Percentiles rank a stretch among this genome's conserved stretches.
Evolutionary conservation across 2,888 invertebrate genomes (phyloP).

Genomic region (Bembecia ichneumoniformis): DNA sequence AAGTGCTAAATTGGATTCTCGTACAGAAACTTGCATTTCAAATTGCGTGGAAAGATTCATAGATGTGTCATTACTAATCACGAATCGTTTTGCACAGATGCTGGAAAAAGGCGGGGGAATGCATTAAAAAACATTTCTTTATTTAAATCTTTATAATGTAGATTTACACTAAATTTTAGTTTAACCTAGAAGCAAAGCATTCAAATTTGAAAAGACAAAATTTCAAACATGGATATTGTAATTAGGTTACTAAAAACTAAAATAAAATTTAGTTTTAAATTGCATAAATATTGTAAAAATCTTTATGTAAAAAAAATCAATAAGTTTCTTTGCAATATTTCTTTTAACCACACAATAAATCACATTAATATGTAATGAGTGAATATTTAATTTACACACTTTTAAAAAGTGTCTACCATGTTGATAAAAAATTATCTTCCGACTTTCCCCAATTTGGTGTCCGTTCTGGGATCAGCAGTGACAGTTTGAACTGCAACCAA

Average conservation of each 20-base stretch:
- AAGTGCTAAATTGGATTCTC: conserved; percentile 86
- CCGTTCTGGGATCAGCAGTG: conserved; percentile 97
- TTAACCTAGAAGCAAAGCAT: too few species aligned
- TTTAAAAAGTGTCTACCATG: background rate
- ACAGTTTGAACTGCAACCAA: conserved; percentile 93
- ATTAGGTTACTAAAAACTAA: too few species aligned
- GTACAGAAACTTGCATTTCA: conserved; percentile 89
- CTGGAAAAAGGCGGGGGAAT: conserved; percentile 81
- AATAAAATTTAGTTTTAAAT: too few species aligned
- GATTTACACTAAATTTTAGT: too few species aligned
- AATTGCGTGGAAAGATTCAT: conserved; percentile 97
- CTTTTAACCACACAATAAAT: background rate
- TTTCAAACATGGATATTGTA: too few species aligned
- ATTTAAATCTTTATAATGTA: background rate
- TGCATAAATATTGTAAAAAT: too few species aligned
- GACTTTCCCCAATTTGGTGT: conserved; percentile 93
- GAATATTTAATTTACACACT: too few species aligned
- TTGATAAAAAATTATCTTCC: conserved; percentile 66
- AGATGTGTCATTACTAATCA: conserved; percentile 90
- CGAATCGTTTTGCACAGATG: conserved; percentile 89
- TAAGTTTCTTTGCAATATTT: background rate
- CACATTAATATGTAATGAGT: too few species aligned
- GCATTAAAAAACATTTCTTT: conserved; percentile 30
- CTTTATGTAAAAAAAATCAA: background rate
- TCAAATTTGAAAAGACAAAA: too few species aligned